Conservation (phyloP, 1,140 invertebrate genomes). For the Macrobrachium rosenbergii region DNA sequence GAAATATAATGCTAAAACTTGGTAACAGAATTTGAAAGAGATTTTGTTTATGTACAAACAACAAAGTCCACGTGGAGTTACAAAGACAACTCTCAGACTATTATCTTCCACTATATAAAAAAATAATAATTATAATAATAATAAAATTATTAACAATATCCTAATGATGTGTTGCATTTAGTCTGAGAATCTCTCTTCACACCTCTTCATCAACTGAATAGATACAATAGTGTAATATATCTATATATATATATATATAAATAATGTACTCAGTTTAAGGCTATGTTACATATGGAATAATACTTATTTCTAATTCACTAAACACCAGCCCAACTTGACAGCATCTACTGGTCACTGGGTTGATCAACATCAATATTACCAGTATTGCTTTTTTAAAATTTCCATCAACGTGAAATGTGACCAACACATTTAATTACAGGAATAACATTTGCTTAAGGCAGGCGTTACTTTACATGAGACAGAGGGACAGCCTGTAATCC, state of each 20-base stretch:
- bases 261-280: conserved; percentile 56
- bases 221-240: not conserved
- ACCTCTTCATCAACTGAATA: conserved; percentile 53
- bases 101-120: conserved; percentile 26
- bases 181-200: conserved; percentile 56
- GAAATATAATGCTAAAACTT: not conserved
- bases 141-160: conserved; percentile 16
- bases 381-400: conserved; percentile 13
- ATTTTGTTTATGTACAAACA: conserved; percentile 39
- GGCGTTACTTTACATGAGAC: too few relatives aligned
- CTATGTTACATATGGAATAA: conserved; percentile 61
- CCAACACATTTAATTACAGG: not conserved
- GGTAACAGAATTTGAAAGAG: not conserved
- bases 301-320: conserved; percentile 52
- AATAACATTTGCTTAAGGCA: too few relatives aligned
- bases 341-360: not conserved
- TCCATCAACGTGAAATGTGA: not conserved
- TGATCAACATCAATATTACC: conserved; percentile 7
- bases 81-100: conserved; percentile 48
- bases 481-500: too few relatives aligned
- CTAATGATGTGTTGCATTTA: conserved; percentile 5
- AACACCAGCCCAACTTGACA: conserved; percentile 24
- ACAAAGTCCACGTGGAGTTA: not conserved
- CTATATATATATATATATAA: conserved; percentile 43
- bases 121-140: not conserved